Evolutionary conservation across 1,140 invertebrate species (phyloP), one percentile per base, ranked within the genome.

Genomic region (Drosophila serrata): DNA sequence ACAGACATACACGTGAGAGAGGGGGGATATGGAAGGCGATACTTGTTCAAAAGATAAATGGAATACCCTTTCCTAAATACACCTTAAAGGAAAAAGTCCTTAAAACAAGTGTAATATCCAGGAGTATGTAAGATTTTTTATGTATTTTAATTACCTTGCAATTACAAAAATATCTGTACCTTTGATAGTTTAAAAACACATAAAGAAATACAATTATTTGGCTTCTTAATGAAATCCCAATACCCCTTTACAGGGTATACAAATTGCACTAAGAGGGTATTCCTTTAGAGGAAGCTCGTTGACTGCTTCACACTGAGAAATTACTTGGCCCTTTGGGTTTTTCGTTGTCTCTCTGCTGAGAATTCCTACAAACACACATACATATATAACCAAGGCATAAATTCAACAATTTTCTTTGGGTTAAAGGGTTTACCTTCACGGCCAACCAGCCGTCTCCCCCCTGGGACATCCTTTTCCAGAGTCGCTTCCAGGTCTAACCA

Each of bases 261-360:
- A 79, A 87, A 82, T 77, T 84, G 76, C 72, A 84, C 79, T 73
- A 82, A 82, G 82, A 75, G 79, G 82, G 73, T 82, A 76, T 80
- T 68, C 49, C 42, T 53, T 35, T 9, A 72, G 51, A 76, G 82
- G 79, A 86, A 86, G 59, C 75, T 78, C 74, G 48, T 64, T 68
- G 70, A 79, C 81, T 85, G 60, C 53, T 69, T 65, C 56, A 62
- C 72, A 57, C 75, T 84, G 81, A 85, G 81, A 84, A 85, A 84
- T 84, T 85, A 85, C 81, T 85, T 85, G 64, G 62, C 42, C 62
- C 40, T 27, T 60, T 60, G 73, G 62, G 73, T 59, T 59, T 59
- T 55, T 58, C 22, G 42, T 40, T 68, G 63, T 77, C 51, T 68
- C 40, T 68, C 17, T n/a, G 24, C 6, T 46, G 62, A 35, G 62